A percentile compares a stretch with the other conserved stretches of the same genome.
Evolutionary conservation across 2,888 invertebrate species (phyloP).

Genomic region (Polietes domitor): DNA sequence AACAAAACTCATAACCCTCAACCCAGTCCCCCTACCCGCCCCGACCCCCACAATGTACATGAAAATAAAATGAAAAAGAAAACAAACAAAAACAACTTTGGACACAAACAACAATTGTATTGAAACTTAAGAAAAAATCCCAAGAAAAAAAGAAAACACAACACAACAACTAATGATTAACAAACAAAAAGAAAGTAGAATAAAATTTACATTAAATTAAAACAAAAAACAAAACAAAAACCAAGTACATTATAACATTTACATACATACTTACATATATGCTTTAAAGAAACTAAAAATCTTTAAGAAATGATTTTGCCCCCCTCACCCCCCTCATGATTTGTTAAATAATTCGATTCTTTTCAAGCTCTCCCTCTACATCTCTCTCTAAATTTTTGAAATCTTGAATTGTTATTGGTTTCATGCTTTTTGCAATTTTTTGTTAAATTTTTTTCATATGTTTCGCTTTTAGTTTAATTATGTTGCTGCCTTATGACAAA

Average conservation of each 20-base stretch:
- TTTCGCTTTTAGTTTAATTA: slow-evolving; percentile 18
- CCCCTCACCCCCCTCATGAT: too few species aligned
- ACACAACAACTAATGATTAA: slow-evolving; percentile 41
- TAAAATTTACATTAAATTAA: slow-evolving; percentile 61
- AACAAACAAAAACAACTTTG: slow-evolving; percentile 40
- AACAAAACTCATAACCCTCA: slow-evolving; percentile 46
- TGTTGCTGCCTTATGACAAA: slow-evolving; percentile 1
- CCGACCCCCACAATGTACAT: slow-evolving; percentile 32
- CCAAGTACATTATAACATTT: slow-evolving; percentile 42
- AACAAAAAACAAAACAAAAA: slow-evolving; percentile 50
- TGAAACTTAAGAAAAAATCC: slow-evolving; percentile 33
- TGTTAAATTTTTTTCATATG: slow-evolving; percentile 9
- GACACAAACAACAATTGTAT: slow-evolving; percentile 62
- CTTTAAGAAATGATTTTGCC: too few species aligned
- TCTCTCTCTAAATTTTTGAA: neutral
- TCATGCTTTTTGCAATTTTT: neutral
- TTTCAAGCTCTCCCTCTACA: neutral
- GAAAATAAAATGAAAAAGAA: slow-evolving; percentile 57
- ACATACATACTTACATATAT: slow-evolving; percentile 38
- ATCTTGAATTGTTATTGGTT: neutral
- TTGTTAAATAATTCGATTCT: neutral
- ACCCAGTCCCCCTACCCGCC: slow-evolving; percentile 30
- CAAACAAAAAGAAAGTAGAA: slow-evolving; percentile 50
- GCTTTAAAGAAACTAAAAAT: slow-evolving; percentile 40
- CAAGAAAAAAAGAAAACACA: slow-evolving; percentile 9